Evolutionary conservation across 2,113 vertebrate genomes (phyloP).

Genomic region (Sapayoa aenigma): DNA sequence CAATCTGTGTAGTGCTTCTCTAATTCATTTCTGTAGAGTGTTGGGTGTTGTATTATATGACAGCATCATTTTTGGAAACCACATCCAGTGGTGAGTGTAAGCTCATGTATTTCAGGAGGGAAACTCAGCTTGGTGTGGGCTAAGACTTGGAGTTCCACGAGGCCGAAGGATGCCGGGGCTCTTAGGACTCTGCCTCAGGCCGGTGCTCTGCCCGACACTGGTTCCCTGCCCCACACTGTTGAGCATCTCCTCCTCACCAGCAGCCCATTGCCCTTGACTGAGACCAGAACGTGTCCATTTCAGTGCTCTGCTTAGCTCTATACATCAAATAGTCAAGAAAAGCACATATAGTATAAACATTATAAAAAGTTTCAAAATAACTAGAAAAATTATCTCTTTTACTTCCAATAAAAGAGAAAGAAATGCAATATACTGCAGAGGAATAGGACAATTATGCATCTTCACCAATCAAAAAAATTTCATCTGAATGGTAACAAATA

Average conservation of each 20-base stretch:
- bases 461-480: background rate
- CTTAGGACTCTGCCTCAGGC: background rate
- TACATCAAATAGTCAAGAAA: background rate
- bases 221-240: background rate
- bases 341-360: background rate
- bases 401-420: background rate
- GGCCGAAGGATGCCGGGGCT: background rate
- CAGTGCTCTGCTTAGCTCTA: background rate
- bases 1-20: background rate
- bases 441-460: background rate
- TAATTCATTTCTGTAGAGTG: background rate
- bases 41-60: background rate
- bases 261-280: background rate
- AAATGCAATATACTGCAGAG: background rate
- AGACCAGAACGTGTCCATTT: background rate
- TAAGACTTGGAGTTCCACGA: background rate
- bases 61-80: background rate
- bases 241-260: background rate
- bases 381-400: background rate
- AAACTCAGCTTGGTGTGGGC: background rate
- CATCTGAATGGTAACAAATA: background rate
- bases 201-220: rapidly evolving
- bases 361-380: background rate
- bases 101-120: background rate
- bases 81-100: background rate